A percentile compares a stretch with the other conserved stretches of the same genome.
phyloP scores from a whole-genome alignment of 2,797 vertebrate genomes.

The Monodelphis domestica region DNA sequence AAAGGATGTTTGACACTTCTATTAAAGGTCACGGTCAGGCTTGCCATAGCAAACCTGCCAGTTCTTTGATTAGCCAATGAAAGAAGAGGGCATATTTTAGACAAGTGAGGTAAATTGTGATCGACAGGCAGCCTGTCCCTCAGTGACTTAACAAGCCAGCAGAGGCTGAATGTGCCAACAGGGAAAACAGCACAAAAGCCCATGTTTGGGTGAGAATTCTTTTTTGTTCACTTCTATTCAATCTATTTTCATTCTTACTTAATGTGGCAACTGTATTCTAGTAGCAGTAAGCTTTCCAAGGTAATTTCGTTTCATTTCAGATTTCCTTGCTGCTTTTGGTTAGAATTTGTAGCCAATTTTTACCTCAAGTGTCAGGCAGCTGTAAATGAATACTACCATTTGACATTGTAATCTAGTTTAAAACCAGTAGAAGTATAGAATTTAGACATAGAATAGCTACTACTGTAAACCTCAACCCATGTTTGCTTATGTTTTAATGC shows the following conservation, averaged over 20 bases:
- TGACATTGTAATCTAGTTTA: not conserved
- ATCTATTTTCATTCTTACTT: not conserved
- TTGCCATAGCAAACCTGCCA: not conserved
- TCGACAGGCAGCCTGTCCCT: not conserved
- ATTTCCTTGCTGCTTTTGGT: not conserved
- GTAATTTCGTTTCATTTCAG: not conserved
- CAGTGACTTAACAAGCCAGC: not conserved
- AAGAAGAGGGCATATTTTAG: not conserved
- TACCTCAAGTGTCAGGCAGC: not conserved
- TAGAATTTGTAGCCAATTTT: not conserved
- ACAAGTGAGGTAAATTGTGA: not conserved
- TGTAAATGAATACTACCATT: not conserved
- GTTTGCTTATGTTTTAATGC: not conserved
- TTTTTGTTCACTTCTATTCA: not conserved
- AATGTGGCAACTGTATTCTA: accelerated
- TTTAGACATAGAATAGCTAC: not conserved
- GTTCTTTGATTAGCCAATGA: not conserved
- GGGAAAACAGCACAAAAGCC: not conserved
- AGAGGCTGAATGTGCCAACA: not conserved
- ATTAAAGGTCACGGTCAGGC: not conserved
- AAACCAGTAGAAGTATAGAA: not conserved
- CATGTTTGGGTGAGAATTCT: not conserved
- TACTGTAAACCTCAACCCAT: not conserved
- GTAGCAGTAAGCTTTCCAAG: not conserved
- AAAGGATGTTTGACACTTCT: slow-evolving; percentile 18